Evolutionary conservation across 2,797 vertebrate species (phyloP).

Genomic region (Darevskia nairensis): DNA sequence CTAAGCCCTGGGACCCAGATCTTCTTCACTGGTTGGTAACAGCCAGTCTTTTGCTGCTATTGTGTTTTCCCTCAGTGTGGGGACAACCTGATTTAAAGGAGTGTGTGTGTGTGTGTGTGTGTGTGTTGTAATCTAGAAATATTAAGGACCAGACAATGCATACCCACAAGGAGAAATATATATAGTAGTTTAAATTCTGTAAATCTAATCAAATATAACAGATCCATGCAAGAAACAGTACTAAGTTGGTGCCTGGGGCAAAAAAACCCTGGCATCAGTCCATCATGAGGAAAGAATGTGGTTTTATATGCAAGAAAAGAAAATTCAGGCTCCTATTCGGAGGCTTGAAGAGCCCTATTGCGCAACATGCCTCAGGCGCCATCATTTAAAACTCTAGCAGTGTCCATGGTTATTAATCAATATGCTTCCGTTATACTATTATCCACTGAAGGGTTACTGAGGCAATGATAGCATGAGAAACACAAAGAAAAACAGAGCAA

Average conservation of each 20-base stretch:
- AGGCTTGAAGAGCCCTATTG: slow-evolving; percentile 19
- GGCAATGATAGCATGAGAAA: background rate
- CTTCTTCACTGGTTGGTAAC: background rate
- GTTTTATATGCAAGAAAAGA: slow-evolving; percentile 24
- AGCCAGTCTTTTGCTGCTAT: background rate
- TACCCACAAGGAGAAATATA: background rate
- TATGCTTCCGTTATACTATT: background rate
- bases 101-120: background rate
- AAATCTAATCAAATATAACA: slow-evolving; percentile 31
- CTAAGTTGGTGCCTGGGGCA: slow-evolving; percentile 24
- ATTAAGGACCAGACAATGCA: slow-evolving; percentile 12
- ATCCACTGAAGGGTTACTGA: background rate
- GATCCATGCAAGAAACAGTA: slow-evolving; percentile 8
- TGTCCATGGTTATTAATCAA: slow-evolving; percentile 29
- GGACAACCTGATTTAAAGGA: background rate
- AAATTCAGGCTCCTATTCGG: slow-evolving; percentile 17
- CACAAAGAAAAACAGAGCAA: slow-evolving; percentile 11
- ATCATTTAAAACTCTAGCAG: slow-evolving; percentile 8
- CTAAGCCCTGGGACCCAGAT: background rate
- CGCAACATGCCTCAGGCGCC: background rate
- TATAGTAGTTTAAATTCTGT: slow-evolving; percentile 9
- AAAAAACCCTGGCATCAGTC: slow-evolving; percentile 21
- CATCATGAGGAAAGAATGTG: slow-evolving; percentile 17
- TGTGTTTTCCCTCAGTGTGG: background rate
- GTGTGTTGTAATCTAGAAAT: background rate